Conservation (phyloP, 2,797 vertebrate genomes). For the Phalloptychus januarius region DNA sequence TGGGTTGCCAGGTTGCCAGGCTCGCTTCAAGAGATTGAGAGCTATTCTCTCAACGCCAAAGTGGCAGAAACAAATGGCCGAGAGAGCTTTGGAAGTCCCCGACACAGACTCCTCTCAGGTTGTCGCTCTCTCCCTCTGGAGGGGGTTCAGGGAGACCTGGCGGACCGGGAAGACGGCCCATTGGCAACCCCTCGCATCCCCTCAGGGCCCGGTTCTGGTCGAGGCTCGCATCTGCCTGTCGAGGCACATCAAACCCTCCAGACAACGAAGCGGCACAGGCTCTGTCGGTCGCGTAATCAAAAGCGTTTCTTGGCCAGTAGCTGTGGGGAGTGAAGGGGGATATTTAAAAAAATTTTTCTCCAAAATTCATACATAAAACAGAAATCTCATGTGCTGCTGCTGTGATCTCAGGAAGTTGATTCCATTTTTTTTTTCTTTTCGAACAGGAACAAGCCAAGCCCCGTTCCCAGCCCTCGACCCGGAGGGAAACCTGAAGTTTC, state of each 20-base stretch:
- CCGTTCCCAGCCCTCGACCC: slow-evolving; percentile 3
- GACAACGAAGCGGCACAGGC: slow-evolving; percentile 40
- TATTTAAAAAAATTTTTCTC: slow-evolving; percentile 3
- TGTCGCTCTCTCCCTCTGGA: slow-evolving; percentile 34
- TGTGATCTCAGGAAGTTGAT: slow-evolving; percentile 31
- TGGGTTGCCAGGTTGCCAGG: slow-evolving; percentile 61
- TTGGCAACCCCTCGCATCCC: slow-evolving; percentile 22
- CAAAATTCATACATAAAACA: slow-evolving; percentile 44
- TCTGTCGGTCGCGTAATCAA: slow-evolving; percentile 24
- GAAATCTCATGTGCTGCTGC: slow-evolving; percentile 37
- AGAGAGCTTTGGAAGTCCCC: slow-evolving; percentile 64
- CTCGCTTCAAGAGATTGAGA: slow-evolving; percentile 66
- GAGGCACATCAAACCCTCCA: slow-evolving; percentile 46
- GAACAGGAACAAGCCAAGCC: slow-evolving; percentile 4
- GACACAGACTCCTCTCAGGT: slow-evolving; percentile 61
- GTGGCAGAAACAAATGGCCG: slow-evolving; percentile 74
- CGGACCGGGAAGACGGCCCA: slow-evolving; percentile 27
- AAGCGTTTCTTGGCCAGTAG: slow-evolving; percentile 50
- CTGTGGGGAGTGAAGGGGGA: slow-evolving; percentile 9
- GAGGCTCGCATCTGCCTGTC: slow-evolving; percentile 46
- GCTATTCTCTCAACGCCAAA: slow-evolving; percentile 65
- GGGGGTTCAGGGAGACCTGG: slow-evolving; percentile 41
- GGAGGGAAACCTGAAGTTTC: slow-evolving; percentile 20
- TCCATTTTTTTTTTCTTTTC: neutral
- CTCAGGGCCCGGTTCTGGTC: slow-evolving; percentile 10